Evolutionary conservation across 1,140 invertebrate genomes (phyloP), one percentile per base, ranked within the genome.

Genomic region (Bombus superbus): DNA sequence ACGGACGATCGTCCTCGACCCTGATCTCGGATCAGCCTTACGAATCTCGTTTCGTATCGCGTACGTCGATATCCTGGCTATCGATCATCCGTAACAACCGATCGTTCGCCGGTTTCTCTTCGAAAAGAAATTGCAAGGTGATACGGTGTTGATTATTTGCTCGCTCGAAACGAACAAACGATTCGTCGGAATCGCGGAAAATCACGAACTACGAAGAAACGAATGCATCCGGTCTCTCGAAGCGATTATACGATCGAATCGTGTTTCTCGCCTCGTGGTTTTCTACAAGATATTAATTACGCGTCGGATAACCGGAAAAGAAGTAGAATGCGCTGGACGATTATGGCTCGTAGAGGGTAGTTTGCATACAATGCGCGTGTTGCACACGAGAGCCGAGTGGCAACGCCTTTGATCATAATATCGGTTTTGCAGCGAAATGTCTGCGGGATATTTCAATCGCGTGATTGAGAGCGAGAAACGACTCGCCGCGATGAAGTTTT

Each of bases 1-100:
- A 76, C 74, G 35, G 35, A 59, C 35, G 18, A 76, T 76, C 74
- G 74, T 59, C 74, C 74, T 28, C 47, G 74, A 75, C 35, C 32
- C 74, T 57, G 47, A 32, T 35, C 47, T 5, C n/a, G 13, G n/a
- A 76, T 59, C 74, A 18, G 9, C 8, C 25, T n/a, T 3, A 18
- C 3, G 15, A 22, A 76, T 76, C 53, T 25, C 53, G 32, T 76
- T 32, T 59, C 13, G 73, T 38, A 59, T 76, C 35, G 66, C 1
- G 32, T 68, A 18, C 2, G 11, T n/a, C 28, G 69, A 40, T 72
- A n/a, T 32, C 28, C n/a, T 42, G 69, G 11, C 28, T 66, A 66
- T 35, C 64, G 64, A 66, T 66, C 64, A 53, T 53, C 47, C 0
- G 18, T 8, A 53, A 53, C 47, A 66, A 15, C 13, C 64, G 6